phyloP scores from a whole-genome alignment of 2,888 invertebrate species.

The Therioaphis trifolii region DNA sequence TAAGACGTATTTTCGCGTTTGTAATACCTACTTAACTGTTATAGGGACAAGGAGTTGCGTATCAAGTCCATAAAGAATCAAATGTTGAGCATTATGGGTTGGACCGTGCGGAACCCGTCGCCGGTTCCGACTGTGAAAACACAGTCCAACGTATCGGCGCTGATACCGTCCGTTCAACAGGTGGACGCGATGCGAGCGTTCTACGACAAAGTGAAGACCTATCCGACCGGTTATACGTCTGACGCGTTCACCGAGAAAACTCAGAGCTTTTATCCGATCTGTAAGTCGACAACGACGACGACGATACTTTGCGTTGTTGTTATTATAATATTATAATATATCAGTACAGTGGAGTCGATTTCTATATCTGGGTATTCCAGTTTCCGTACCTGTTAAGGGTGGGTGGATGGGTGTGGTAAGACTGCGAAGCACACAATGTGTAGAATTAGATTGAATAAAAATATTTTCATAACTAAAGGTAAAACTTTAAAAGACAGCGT shows the following conservation, averaged over 20 bases:
- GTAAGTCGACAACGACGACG: too few relatives aligned
- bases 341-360: too few relatives aligned
- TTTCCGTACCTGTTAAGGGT: too few relatives aligned
- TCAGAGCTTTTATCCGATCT: constrained; percentile 70
- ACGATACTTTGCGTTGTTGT: too few relatives aligned
- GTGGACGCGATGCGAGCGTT: background rate
- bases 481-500: too few relatives aligned
- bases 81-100: constrained; percentile 2
- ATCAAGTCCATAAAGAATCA: constrained; percentile 4
- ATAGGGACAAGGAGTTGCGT: background rate
- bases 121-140: background rate
- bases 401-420: too few relatives aligned
- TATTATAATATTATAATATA: background rate
- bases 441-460: too few relatives aligned
- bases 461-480: too few relatives aligned
- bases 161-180: background rate
- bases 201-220: constrained; percentile 38
- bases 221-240: constrained; percentile 64
- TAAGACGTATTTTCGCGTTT: too few relatives aligned
- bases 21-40: too few relatives aligned
- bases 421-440: too few relatives aligned
- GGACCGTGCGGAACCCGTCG: background rate
- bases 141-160: background rate
- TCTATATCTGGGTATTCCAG: too few relatives aligned
- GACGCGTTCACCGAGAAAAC: constrained; percentile 68